Evolutionary conservation across 2,888 invertebrate genomes (phyloP).

Genomic region (Diaphora mendica): DNA sequence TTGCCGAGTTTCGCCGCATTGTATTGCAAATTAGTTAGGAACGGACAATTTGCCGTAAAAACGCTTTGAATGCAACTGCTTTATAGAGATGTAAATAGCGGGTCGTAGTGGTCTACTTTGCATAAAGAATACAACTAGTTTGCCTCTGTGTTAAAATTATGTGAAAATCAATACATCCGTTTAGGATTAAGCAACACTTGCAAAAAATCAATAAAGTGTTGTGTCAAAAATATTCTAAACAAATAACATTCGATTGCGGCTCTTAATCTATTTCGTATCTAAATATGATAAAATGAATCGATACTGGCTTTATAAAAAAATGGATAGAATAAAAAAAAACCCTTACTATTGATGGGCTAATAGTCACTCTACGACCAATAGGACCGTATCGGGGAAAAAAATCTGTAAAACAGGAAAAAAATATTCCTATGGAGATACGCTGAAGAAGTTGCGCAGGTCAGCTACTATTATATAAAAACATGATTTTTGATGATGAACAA

Average conservation of each 20-base stretch:
- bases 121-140: slow-evolving; percentile 17
- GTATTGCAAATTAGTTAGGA: slow-evolving; percentile 74
- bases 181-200: not conserved
- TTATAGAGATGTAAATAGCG: slow-evolving; percentile 24
- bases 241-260: not conserved
- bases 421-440: too few relatives aligned
- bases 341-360: too few relatives aligned
- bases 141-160: slow-evolving; percentile 12
- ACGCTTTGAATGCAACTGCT: slow-evolving; percentile 30
- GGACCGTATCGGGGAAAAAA: too few relatives aligned
- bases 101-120: slow-evolving; percentile 22
- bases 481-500: not conserved
- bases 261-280: not conserved
- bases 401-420: too few relatives aligned
- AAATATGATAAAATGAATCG: not conserved
- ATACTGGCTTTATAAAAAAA: not conserved
- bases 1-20: slow-evolving; percentile 62
- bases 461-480: too few relatives aligned
- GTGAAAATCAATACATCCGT: not conserved
- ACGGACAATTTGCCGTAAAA: slow-evolving; percentile 44
- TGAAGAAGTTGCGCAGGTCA: too few relatives aligned
- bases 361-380: too few relatives aligned
- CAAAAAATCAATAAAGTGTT: not conserved
- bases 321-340: too few relatives aligned
- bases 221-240: not conserved